phyloP scores from a whole-genome alignment of 2,797 vertebrate species.

The Scomberomorus guttatus region DNA sequence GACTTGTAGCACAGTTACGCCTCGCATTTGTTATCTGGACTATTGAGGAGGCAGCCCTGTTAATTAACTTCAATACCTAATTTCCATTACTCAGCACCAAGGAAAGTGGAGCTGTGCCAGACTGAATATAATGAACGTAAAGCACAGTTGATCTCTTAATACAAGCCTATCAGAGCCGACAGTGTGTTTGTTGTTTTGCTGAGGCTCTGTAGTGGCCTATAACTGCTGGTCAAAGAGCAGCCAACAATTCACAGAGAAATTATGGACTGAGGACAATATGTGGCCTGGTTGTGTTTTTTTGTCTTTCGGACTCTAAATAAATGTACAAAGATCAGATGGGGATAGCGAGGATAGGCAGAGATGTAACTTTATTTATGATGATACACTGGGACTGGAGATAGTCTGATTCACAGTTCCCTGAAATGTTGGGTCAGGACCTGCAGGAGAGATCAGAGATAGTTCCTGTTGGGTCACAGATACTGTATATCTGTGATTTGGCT shows the following conservation, averaged over 20 bases:
- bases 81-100: constrained; percentile 14
- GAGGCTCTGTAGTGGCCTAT: neutral
- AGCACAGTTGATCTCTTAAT: constrained; percentile 30
- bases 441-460: constrained; percentile 9
- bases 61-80: constrained; percentile 38
- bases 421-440: constrained; percentile 1
- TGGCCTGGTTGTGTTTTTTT: constrained; percentile 2
- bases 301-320: constrained; percentile 6
- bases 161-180: neutral
- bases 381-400: constrained; percentile 10
- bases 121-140: constrained; percentile 1
- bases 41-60: constrained; percentile 10
- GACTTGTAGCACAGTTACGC: neutral
- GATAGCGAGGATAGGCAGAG: constrained; percentile 8
- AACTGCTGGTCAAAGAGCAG: neutral
- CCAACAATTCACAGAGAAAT: neutral
- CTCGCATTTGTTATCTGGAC: constrained; percentile 22
- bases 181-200: constrained; percentile 6
- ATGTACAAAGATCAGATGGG: constrained; percentile 3
- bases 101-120: constrained; percentile 19
- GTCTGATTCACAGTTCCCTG: constrained; percentile 20
- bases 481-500: constrained; percentile 19
- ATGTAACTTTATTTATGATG: constrained; percentile 22
- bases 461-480: neutral
- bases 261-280: neutral